Base-by-base conservation (phyloP, 2,888 invertebrate genomes). In the Lagria hirta region DNA sequence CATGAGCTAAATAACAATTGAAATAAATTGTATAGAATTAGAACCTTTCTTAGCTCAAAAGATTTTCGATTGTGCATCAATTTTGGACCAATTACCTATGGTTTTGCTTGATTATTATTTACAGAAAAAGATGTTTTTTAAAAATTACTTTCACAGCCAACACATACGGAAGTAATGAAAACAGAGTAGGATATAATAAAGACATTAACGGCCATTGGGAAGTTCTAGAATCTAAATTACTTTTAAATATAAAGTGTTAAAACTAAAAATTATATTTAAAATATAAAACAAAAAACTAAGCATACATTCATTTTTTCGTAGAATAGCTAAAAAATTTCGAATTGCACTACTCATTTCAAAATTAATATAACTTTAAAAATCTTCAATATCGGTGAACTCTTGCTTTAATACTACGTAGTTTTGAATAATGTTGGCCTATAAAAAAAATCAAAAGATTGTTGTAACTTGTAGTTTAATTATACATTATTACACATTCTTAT, bases 21-120 rank as follows among this genome's bases (percentile, higher is more conserved):
- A 21, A 89, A 63, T 51, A 91, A 84, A 71, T 96, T 96, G 73
- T 95, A 96, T 4, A 87, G 69, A 30, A 95, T 77, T 58, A 96
- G 73, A 1, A 86, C 77, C 54, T 82, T 83, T 60, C 87, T 83
- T 16, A 96, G 69, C 57, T 89, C 81, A 65, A 84, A 86, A 0
- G 95, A 89, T 65, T 90, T 84, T 56, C 90, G 79, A 66, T 91
- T 81, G 52, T 83, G 81, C 96, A 96, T 96, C 57, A 86, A 83
- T 48, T 78, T 77, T 0, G 95, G 95, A 1, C 95, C 94, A 10
- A 37, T 3, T 8, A 37, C 10, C 37, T 30, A n/a, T n/a, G n/a
- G n/a, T n/a, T n/a, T 15, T 17, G 5, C 1, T 12, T 26, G 11
- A 26, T 4, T 18, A 18, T 18, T n/a, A n/a, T 10, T 10, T 29